Base-by-base conservation (phyloP, 2,797 vertebrate species). In the Sylvia borin region DNA sequence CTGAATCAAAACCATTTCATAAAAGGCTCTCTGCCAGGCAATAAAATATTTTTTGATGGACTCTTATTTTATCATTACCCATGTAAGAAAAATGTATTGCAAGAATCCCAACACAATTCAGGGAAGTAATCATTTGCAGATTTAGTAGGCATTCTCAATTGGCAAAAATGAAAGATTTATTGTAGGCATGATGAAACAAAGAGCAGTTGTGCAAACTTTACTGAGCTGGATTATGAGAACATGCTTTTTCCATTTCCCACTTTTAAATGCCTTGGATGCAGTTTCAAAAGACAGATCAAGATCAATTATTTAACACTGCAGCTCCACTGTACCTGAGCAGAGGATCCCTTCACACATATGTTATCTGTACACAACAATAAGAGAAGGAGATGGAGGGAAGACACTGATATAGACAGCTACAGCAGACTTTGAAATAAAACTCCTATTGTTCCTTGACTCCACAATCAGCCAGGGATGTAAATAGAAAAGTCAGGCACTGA, bases 121-220 rank as follows among this genome's bases (percentile, higher is more conserved):
- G 92, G 42, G 83, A 95, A 77, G 87, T 98, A 98, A 98, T 98
- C 97, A 98, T 96, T 98, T 98, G 95, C 98, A 98, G 98, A 97
- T 98, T 94, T 74, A 68, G 65, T 93, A 96, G 97, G 97, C 96
- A 97, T 96, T 96, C 79, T 97, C 88, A 94, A 96, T 90, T 96
- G 97, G 97, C 98, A 97, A 93, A 48, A 90, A 94, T 94, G 95
- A 97, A 97, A 98, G 97, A 98, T 98, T 98, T 98, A 98, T 97
- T 97, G 97, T 97, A 97, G 94, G 93, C 97, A 97, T 90, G 90
- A 95, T 97, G 97, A 98, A 98, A 98, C 97, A 98, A 98, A 97
- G 97, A 98, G 94, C 97, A 98, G 97, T 97, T 98, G 97, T 97
- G 97, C 97, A 98, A 98, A 98, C 97, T 96, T 97, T 97, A 97